Conservation (phyloP, 2,113 vertebrate species). For the Miniopterus natalensis region DNA sequence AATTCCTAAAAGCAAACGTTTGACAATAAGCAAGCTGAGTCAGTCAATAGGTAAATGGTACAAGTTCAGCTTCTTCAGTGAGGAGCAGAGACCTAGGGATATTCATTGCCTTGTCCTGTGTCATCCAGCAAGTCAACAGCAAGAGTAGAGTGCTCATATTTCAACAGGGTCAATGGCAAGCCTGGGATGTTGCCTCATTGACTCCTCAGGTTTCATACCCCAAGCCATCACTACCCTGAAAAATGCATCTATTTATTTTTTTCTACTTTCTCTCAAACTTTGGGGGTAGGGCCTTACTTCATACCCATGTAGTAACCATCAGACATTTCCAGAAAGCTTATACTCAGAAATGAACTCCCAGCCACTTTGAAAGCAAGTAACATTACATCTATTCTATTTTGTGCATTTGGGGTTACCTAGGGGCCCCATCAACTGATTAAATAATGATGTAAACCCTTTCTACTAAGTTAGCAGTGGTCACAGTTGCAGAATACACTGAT, state of each 20-base stretch:
- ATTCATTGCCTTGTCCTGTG: background rate
- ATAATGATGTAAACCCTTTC: background rate
- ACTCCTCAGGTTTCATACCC: background rate
- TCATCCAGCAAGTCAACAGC: background rate
- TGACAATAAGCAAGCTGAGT: constrained; percentile 38
- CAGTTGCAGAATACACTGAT: background rate
- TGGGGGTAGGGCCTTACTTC: background rate
- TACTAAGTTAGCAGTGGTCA: background rate
- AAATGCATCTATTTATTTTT: background rate
- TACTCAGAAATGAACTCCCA: constrained; percentile 39
- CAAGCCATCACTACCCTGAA: background rate
- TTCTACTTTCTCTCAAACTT: background rate
- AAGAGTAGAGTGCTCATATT: background rate
- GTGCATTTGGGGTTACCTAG: background rate
- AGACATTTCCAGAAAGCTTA: constrained; percentile 27
- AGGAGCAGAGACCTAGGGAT: background rate
- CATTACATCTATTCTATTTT: background rate
- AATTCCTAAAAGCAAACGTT: constrained; percentile 50
- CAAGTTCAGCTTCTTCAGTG: background rate
- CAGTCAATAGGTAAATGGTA: background rate
- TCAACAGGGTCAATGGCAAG: background rate
- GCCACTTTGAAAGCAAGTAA: constrained; percentile 8
- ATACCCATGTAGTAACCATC: background rate
- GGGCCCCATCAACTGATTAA: background rate
- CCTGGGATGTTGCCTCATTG: background rate